Evolutionary conservation across 2,797 vertebrate species (phyloP), one percentile per base, ranked within the genome.

Genomic region (Rhincodon typus): DNA sequence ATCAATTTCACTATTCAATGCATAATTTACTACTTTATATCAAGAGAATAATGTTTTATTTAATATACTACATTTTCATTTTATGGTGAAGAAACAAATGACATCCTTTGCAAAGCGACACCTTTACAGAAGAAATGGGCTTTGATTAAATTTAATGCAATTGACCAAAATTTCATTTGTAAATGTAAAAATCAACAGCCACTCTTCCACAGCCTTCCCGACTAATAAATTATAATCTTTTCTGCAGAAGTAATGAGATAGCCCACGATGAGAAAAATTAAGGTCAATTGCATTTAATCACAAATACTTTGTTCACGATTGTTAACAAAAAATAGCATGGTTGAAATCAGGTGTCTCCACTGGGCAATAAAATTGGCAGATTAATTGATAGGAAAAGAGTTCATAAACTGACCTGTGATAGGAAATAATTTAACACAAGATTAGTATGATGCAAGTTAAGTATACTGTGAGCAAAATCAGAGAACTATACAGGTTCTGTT

Each of bases 161-260:
- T 50, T 50, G 27, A 57, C 50, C 27, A 88, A 94, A n/a, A 6
- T 27, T 23, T 21, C 62, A 27, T 10, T 66, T 94, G 62, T 53
- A 94, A 94, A 42, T 8, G 62, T 69, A 38, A 70, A 94, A 67
- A 69, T 38, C 66, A 94, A 42, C n/a, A 67, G 34, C 53, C 27
- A 17, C 27, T 91, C 5, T n/a, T 66, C 88, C 88, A 66, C 13
- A 91, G n/a, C 62, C 91, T 94, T 69, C 42, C 34, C 42, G 62
- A 94, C n/a, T 93, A 94, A 69, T 69, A 94, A 67, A 94, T 94
- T 94, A 69, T 42, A 94, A 69, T 25, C 91, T 94, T 38, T 42
- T 42, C 66, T 38, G 21, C 53, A 42, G 91, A 25, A 94, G 38
- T 38, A 34, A 94, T 69, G 90, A 66, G 90, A 94, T 69, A 94